Base-by-base conservation (phyloP, 2,113 vertebrate genomes). In the Erythrolamprus reginae region DNA sequence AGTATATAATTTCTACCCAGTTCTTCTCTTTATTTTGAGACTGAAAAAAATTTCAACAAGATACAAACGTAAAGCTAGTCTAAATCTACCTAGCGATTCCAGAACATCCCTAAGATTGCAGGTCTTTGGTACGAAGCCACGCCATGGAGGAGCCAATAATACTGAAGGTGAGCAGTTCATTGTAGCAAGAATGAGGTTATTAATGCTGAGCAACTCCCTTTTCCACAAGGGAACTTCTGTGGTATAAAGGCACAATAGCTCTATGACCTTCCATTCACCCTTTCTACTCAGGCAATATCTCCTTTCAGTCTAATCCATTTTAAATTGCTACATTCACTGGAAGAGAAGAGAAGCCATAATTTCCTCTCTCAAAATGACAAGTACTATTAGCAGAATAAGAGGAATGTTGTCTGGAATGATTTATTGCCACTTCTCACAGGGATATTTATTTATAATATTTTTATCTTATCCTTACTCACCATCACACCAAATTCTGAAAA, bases 181-280 rank as follows among this genome's bases (percentile, higher is more conserved):
- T 61, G 19, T 50, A 56, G n/a, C 58, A 85, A 85, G 55, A 90
- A 65, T 33, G n/a, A 65, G 19, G 47, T 83, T 38, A 58, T 90
- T 90, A 85, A 85, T 65, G 82, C n/a, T 85, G 38, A 90, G n/a
- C 17, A 86, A 1, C 90, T 1, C 1, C 89, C 0, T 33, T 88
- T 93, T 93, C 90, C 93, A 33, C 83, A 84, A 33, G 56, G 38
- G 19, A 53, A 53, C 90, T 55, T 88, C n/a, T 93, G 42, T 58
- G 87, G 28, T 83, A 38, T 47, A 61, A 90, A 85, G 53, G 90
- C 88, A 52, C 26, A 21, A 33, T 82, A 70, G 94, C 93, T 90
- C 84, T 58, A 10, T 17, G 52, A 93, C n/a, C 45, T 19, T 45
- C 90, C 55, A 52, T 95, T 94, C 89, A 91, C 47, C 89, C 58